Evolutionary conservation across 1,140 invertebrate species (phyloP).

Genomic region (Hesperophylax magnus): DNA sequence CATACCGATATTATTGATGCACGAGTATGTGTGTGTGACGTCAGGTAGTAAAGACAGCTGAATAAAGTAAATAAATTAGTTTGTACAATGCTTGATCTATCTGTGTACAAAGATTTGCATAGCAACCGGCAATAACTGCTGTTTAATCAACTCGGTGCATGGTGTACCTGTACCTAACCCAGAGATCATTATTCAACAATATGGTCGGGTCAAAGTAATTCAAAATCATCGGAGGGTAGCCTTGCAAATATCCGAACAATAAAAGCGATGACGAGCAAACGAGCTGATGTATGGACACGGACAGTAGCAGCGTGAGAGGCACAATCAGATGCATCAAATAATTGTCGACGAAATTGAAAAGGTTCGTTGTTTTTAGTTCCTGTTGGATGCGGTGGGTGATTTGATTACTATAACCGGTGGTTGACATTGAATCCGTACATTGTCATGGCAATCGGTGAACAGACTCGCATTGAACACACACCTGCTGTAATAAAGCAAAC

Average conservation of each 20-base stretch:
- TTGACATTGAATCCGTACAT: constrained; percentile 37
- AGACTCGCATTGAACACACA: not conserved
- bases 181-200: too few relatives aligned
- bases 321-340: constrained; percentile 26
- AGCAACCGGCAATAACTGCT: too few relatives aligned
- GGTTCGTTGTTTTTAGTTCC: constrained; percentile 31
- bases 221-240: not conserved
- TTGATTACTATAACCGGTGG: constrained; percentile 35
- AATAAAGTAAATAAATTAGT: too few relatives aligned
- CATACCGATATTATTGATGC: too few relatives aligned
- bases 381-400: constrained; percentile 26
- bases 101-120: not conserved
- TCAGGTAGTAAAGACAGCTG: too few relatives aligned
- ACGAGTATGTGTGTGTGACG: too few relatives aligned
- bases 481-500: not conserved
- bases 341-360: constrained; percentile 15
- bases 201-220: too few relatives aligned
- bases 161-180: too few relatives aligned
- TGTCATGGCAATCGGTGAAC: constrained; percentile 32
- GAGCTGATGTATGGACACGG: constrained; percentile 15
- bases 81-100: too few relatives aligned
- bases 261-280: constrained; percentile 12
- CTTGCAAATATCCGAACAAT: constrained; percentile 15
- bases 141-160: too few relatives aligned
- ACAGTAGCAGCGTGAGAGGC: not conserved